Evolutionary conservation across 2,888 invertebrate genomes (phyloP), one percentile per base, ranked within the genome.

Genomic region (Diploptera punctata): DNA sequence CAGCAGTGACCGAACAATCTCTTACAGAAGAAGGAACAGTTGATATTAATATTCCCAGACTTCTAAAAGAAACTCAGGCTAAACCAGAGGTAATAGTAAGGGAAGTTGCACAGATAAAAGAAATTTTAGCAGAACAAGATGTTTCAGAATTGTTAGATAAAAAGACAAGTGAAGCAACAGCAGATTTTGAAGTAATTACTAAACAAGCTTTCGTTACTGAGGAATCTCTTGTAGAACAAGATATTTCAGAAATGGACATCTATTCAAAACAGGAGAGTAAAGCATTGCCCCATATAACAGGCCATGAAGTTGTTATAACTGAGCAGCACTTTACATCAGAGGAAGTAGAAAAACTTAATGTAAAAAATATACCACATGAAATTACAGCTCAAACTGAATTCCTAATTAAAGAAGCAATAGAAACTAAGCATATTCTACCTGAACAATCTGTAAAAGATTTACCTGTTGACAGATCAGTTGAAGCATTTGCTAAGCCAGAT

Each of bases 1-100:
- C 67, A 16, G 61, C 74, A 31, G 60, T 70, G n/a, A 74, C 70
- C 26, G 70, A 70, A 52, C 60, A 74, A n/a, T 47, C 68, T 21
- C 18, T 67, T 31, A n/a, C 61, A 21, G 47, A 70, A 44, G 72
- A 75, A 31, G 43, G 33, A 19, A 47, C 44, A n/a, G 13, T 54
- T 49, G 60, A 67, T 31, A 4, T 43, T 26, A 29, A 5, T 65
- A 13, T 29, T 1, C n/a, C 67, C 10, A 31, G 19, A 19, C n/a
- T 13, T 18, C 1, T 33, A 3, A 72, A 67, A 47, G 43, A 69
- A 33, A 65, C 57, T 3, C 60, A 62, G 13, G 76, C 75, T 4
- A 49, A 38, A 29, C 31, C 49, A 13, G 62, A 69, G 29, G 29
- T 75, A 21, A 21, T 72, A 29, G 16, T 57, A 18, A 68, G 65